These are phyloP conservation scores for Neolamprologus variostigma DNA, from an alignment of 2,113 vertebrate genomes.

Conservation along the genomic window DNA sequence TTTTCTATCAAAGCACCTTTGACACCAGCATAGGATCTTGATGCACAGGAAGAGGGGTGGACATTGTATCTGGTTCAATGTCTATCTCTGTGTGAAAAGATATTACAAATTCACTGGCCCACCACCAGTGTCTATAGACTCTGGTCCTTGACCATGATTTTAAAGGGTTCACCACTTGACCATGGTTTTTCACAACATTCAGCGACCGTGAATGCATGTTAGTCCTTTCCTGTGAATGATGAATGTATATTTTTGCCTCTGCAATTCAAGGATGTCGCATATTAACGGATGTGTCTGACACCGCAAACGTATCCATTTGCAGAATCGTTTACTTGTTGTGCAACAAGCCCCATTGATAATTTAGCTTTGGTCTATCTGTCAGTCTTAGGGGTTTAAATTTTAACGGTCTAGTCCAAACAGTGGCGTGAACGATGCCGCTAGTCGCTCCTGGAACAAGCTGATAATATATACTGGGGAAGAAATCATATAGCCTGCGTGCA, in stretches of 20 bases:
- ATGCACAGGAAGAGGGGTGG: neutral
- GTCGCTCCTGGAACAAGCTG: neutral
- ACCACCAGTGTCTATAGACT: neutral
- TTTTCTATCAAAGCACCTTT: neutral
- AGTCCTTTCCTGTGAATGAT: neutral
- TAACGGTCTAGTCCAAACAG: neutral
- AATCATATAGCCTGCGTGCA: slow-evolving; percentile 13
- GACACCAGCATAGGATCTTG: neutral
- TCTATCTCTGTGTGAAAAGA: neutral
- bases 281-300: neutral
- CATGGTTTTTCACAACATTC: slow-evolving; percentile 10
- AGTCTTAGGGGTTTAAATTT: neutral
- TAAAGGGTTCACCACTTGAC: slow-evolving; percentile 44
- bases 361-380: neutral
- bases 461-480: slow-evolving; percentile 41
- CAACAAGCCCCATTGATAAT: neutral
- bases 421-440: neutral
- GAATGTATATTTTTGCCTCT: neutral
- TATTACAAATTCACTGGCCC: neutral
- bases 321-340: neutral
- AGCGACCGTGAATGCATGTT: neutral
- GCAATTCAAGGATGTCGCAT: neutral
- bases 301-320: neutral
- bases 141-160: slow-evolving; percentile 46
- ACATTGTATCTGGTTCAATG: slow-evolving; percentile 11